A percentile compares a stretch with the other conserved stretches of the same genome.
These are phyloP conservation scores for Garrulus glandarius DNA, from an alignment of 2,797 vertebrate species.

Conservation along the genomic window DNA sequence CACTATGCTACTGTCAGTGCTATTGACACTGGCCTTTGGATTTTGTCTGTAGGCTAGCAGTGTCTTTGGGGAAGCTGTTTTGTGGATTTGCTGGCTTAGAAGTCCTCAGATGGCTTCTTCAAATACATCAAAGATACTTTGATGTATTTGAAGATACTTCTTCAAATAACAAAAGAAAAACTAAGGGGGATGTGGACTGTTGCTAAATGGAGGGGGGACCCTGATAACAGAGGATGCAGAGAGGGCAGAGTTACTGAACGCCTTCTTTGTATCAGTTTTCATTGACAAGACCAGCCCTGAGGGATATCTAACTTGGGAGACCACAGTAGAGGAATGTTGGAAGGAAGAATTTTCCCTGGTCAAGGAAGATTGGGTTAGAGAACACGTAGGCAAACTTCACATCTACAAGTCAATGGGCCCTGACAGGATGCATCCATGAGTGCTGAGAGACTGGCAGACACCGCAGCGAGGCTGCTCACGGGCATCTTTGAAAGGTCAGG, in stretches of 20 bases:
- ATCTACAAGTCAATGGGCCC: background rate
- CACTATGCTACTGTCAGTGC: background rate
- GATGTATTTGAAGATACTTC: too few relatives aligned
- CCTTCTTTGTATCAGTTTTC: background rate
- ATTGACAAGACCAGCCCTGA: background rate
- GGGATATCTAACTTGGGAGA: background rate
- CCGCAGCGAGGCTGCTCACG: fast-evolving
- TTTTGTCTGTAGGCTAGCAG: background rate
- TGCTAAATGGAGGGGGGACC: background rate
- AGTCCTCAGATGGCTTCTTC: background rate
- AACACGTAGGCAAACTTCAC: background rate
- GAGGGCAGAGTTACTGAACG: background rate
- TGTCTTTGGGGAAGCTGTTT: background rate
- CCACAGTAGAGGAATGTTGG: background rate
- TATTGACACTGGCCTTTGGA: background rate
- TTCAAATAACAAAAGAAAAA: background rate
- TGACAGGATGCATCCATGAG: fast-evolving
- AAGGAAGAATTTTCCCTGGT: background rate
- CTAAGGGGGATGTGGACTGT: background rate
- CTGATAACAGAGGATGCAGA: background rate
- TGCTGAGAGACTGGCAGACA: background rate
- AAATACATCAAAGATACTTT: background rate
- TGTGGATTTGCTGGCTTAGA: background rate
- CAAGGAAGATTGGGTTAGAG: background rate
- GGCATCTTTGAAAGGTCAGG: background rate